Evolutionary conservation across 2,797 vertebrate genomes (phyloP).

Genomic region (Syngnathus acus): DNA sequence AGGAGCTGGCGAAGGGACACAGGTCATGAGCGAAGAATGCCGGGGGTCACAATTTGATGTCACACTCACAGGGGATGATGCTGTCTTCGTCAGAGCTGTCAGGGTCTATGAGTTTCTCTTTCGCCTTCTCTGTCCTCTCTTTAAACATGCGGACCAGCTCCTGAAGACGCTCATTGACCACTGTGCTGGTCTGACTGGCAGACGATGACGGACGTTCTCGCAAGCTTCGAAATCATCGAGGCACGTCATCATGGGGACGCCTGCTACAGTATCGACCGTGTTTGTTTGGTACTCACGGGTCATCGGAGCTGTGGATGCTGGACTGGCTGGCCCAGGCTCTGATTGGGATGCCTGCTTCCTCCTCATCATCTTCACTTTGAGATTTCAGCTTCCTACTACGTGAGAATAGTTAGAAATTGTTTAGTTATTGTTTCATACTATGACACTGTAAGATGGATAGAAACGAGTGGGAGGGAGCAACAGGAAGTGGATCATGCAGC

Average conservation of each 20-base stretch:
- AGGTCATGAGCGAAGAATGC: background rate
- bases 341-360: slow-evolving; percentile 55
- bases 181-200: slow-evolving; percentile 78
- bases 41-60: no score
- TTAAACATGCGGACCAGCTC: slow-evolving; percentile 91
- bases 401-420: background rate
- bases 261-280: background rate
- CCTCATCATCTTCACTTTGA: slow-evolving; percentile 72
- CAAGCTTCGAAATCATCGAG: slow-evolving; percentile 36
- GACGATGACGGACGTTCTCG: slow-evolving; percentile 74
- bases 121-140: slow-evolving; percentile 88
- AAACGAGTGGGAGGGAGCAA: background rate
- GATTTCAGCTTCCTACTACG: slow-evolving; percentile 60
- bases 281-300: slow-evolving; percentile 52
- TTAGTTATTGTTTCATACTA: slow-evolving; percentile 9
- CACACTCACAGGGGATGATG: slow-evolving; percentile 74
- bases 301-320: slow-evolving; percentile 66
- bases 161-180: slow-evolving; percentile 84
- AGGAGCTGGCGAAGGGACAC: slow-evolving; percentile 64
- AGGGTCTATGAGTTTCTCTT: slow-evolving; percentile 87
- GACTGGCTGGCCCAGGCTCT: slow-evolving; percentile 71
- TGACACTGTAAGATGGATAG: background rate
- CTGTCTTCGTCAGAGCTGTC: slow-evolving; percentile 88
- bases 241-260: background rate
- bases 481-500: background rate